A percentile compares a stretch with the other conserved stretches of the same genome.
Evolutionary conservation across 1,140 invertebrate genomes (phyloP).

Genomic region (Aphelinus certus): DNA sequence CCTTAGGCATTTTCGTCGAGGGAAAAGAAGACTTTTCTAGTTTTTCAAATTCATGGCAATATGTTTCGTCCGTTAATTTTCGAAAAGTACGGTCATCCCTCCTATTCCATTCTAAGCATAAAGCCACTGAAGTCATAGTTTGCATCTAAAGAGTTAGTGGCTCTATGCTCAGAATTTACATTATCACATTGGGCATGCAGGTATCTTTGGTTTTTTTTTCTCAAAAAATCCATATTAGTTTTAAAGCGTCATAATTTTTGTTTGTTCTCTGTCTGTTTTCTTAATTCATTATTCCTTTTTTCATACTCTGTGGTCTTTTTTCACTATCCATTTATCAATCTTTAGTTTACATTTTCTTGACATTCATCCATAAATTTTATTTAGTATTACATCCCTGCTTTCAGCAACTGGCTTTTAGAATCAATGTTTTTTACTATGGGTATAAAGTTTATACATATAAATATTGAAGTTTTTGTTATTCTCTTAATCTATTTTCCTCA

Average conservation of each 20-base stretch:
- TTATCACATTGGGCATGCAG: constrained; percentile 59
- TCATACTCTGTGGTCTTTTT: not conserved
- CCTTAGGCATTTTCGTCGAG: too few relatives aligned
- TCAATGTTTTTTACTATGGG: constrained; percentile 19
- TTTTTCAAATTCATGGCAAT: too few relatives aligned
- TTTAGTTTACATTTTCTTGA: constrained; percentile 9
- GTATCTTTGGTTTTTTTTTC: constrained; percentile 56
- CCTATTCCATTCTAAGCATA: constrained; percentile 51
- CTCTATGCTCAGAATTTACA: constrained; percentile 32
- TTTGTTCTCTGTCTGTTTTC: constrained; percentile 40
- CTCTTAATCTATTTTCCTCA: too few relatives aligned
- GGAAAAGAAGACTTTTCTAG: too few relatives aligned
- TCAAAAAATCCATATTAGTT: too few relatives aligned
- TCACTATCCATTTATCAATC: constrained; percentile 18
- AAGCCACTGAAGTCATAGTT: not conserved
- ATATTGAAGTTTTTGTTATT: too few relatives aligned
- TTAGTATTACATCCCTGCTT: constrained; percentile 23
- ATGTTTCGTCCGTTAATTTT: too few relatives aligned
- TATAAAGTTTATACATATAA: not conserved
- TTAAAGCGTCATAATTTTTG: not conserved
- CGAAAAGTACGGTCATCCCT: constrained; percentile 61
- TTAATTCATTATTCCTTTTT: constrained; percentile 17
- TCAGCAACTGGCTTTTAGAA: constrained; percentile 30
- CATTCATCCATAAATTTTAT: constrained; percentile 20
- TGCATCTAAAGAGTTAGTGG: not conserved